Base-by-base conservation (phyloP, 2,113 vertebrate genomes). In the Festucalex cinctus region DNA sequence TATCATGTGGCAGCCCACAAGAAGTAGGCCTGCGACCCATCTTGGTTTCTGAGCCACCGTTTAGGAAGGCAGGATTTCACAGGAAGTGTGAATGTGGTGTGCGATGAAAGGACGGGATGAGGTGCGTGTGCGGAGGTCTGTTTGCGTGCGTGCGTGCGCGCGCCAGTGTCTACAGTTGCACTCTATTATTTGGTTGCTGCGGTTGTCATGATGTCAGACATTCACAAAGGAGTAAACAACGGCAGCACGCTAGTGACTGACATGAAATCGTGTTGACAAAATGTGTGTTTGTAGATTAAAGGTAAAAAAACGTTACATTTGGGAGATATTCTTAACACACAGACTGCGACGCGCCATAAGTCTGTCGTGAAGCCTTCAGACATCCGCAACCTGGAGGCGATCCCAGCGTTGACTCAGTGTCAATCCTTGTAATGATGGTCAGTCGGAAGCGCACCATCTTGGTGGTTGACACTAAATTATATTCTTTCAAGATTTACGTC, bases 181-280 rank as follows among this genome's bases (percentile, higher is more conserved):
- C 62, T 71, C 88, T 90, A 82, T 91, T 89, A 91, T 92, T 92
- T 91, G 89, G 91, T 85, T 81, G 78, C 85, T 86, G 89, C 32
- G 85, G 88, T 89, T 76, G 88, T 85, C 79, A 85, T 87, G 87
- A 88, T 90, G 90, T 91, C 88, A 90, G 88, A 87, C 83, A 70
- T 75, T 81, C 36, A 53, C 75, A 58, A 83, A 75, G 85, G 90
- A 89, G 90, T 93, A 92, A 92, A 92, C 90, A 92, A 89, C 77
- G 77, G 68, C 70, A 81, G 84, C 84, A 90, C 86, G 88, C 86
- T 81, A 88, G 57, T 59, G 74, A 82, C 76, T 71, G 75, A 62
- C 74, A 75, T 63, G 70, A 84, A 83, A 88, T 82, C 81, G 79
- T 80, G 19, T 19, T 57, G 16, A 14, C 12, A 26, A 54, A 54